Evolutionary conservation across 2,113 vertebrate species (phyloP).

Genomic region (Craseonycteris thonglongyai): DNA sequence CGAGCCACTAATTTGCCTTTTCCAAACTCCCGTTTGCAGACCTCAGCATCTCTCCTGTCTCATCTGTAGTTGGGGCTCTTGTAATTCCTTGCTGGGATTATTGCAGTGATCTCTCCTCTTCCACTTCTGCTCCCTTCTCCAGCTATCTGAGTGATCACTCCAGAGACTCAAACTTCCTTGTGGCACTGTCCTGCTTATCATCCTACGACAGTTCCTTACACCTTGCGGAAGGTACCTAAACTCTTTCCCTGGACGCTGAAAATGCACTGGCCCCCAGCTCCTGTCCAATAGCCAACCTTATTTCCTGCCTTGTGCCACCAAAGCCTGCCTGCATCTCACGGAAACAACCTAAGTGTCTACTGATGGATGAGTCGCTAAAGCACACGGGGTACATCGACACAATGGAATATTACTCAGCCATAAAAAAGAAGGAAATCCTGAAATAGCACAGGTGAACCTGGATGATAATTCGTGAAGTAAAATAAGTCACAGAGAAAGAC

Average conservation of each 20-base stretch:
- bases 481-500: too few relatives aligned
- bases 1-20: too few relatives aligned
- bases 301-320: not conserved
- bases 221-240: not conserved
- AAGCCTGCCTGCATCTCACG: not conserved
- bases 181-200: not conserved
- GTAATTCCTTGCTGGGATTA: not conserved
- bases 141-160: not conserved
- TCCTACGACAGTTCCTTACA: not conserved
- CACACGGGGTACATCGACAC: not conserved
- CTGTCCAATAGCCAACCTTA: not conserved
- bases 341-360: not conserved
- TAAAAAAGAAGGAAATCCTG: too few relatives aligned
- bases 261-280: not conserved
- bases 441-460: too few relatives aligned
- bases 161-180: not conserved
- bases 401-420: not conserved
- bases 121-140: not conserved
- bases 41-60: not conserved
- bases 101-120: not conserved
- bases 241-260: not conserved
- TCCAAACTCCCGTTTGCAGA: not conserved
- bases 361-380: not conserved
- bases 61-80: not conserved
- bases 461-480: too few relatives aligned